Percentiles rank a stretch among this genome's conserved stretches.
phyloP scores from a whole-genome alignment of 2,888 invertebrate species.

The Homarus gammarus region DNA sequence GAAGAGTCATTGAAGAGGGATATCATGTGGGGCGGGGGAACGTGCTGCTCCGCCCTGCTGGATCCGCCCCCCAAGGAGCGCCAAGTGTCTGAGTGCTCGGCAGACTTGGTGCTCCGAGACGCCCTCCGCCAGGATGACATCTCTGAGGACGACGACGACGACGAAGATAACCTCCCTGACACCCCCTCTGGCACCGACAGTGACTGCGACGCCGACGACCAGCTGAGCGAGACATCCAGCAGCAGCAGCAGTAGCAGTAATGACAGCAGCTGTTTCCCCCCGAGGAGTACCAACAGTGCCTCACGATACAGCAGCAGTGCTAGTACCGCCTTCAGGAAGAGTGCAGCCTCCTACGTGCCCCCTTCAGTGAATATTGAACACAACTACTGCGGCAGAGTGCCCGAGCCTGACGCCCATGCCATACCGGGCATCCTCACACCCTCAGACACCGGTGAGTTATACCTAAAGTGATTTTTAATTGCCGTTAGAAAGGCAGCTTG shows the following conservation, averaged over 20 bases:
- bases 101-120: conserved; percentile 39
- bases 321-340: conserved; percentile 4
- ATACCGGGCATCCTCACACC: conserved; percentile 56
- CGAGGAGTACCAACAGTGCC: conserved; percentile 35
- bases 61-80: conserved; percentile 44
- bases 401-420: conserved; percentile 20
- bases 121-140: conserved; percentile 41
- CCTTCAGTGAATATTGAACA: conserved; percentile 46
- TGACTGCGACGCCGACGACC: conserved; percentile 58
- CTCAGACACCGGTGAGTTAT: conserved; percentile 61
- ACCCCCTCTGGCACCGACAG: conserved; percentile 67
- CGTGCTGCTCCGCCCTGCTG: conserved; percentile 13
- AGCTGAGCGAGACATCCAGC: conserved; percentile 23
- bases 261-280: no score
- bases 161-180: conserved; percentile 48
- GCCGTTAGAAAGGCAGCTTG: neutral
- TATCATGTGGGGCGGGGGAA: conserved; percentile 64
- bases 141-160: conserved; percentile 47
- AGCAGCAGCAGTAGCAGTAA: conserved; percentile 22
- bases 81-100: conserved; percentile 45
- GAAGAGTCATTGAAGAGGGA: conserved; percentile 53
- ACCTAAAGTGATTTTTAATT: no score
- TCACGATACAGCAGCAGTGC: conserved; percentile 10
- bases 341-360: neutral
- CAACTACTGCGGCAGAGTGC: conserved; percentile 62